A percentile compares a stretch with the other conserved stretches of the same genome.
phyloP scores from a whole-genome alignment of 2,888 invertebrate genomes.

The Keiferia lycopersicella region DNA sequence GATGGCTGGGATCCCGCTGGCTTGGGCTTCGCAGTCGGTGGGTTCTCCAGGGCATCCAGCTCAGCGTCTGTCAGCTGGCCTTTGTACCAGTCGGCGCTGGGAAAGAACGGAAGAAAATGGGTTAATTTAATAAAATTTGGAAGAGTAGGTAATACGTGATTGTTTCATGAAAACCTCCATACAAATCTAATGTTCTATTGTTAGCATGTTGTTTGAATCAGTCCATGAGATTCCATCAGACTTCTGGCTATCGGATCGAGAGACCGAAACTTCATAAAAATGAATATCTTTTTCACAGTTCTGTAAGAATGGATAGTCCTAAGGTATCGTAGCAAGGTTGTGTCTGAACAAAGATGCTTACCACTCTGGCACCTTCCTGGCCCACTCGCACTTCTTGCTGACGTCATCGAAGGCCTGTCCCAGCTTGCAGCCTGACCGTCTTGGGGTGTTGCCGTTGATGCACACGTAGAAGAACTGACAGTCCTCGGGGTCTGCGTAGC shows the following conservation, averaged over 20 bases:
- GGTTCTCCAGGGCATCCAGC: constrained; percentile 89
- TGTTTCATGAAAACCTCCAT: no score
- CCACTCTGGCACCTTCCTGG: constrained; percentile 91
- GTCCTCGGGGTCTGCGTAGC: constrained; percentile 93
- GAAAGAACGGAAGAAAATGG: not conserved
- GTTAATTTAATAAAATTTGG: no score
- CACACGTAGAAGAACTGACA: constrained; percentile 96
- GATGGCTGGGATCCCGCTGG: constrained; percentile 67
- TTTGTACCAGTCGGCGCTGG: constrained; percentile 95
- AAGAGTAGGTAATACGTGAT: no score
- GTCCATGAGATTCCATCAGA: no score
- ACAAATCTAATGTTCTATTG: no score
- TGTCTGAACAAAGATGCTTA: no score
- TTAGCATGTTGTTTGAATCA: no score
- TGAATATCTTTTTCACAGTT: no score
- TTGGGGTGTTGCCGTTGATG: constrained; percentile 91
- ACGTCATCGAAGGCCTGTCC: constrained; percentile 94
- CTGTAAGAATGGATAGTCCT: no score
- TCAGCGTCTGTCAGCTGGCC: constrained; percentile 90
- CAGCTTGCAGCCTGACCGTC: constrained; percentile 92
- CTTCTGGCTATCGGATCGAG: no score
- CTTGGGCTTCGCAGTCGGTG: constrained; percentile 84
- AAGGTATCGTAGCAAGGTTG: no score
- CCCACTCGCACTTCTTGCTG: constrained; percentile 90
- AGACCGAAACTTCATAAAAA: no score